A percentile compares a stretch with the other conserved stretches of the same genome.
Evolutionary conservation across 2,113 vertebrate species (phyloP).

Genomic region (Varanus komodoensis): DNA sequence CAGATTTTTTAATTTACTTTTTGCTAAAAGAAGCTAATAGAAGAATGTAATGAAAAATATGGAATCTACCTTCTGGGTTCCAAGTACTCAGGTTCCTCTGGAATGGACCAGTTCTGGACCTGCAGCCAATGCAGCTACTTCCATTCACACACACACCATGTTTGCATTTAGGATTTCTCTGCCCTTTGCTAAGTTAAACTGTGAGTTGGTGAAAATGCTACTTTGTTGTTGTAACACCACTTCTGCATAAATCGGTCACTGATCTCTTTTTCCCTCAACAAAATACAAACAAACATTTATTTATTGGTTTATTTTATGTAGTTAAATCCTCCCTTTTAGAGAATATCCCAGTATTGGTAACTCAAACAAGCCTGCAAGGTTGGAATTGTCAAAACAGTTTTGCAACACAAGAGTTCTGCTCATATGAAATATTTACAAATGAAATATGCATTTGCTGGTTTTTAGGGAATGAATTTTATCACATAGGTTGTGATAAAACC

Average conservation of each 20-base stretch:
- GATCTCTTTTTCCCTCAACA: slow-evolving; percentile 53
- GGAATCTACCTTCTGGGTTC: no score
- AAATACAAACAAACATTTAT: slow-evolving; percentile 50
- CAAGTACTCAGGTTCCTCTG: no score
- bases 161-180: neutral
- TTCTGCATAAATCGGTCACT: slow-evolving; percentile 48
- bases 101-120: no score
- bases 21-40: no score
- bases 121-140: no score
- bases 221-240: slow-evolving; percentile 58
- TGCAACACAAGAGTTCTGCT: slow-evolving; percentile 60
- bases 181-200: neutral
- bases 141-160: no score
- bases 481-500: slow-evolving; percentile 49
- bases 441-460: slow-evolving; percentile 66
- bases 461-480: slow-evolving; percentile 63
- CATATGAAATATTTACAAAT: slow-evolving; percentile 74
- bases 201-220: slow-evolving; percentile 28
- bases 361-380: slow-evolving; percentile 51
- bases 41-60: no score
- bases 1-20: no score
- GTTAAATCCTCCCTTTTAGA: neutral
- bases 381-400: slow-evolving; percentile 67
- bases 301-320: slow-evolving; percentile 35
- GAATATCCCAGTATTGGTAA: neutral